Evolutionary conservation across 2,888 invertebrate species (phyloP).

Genomic region (Tanytarsus gracilentus): DNA sequence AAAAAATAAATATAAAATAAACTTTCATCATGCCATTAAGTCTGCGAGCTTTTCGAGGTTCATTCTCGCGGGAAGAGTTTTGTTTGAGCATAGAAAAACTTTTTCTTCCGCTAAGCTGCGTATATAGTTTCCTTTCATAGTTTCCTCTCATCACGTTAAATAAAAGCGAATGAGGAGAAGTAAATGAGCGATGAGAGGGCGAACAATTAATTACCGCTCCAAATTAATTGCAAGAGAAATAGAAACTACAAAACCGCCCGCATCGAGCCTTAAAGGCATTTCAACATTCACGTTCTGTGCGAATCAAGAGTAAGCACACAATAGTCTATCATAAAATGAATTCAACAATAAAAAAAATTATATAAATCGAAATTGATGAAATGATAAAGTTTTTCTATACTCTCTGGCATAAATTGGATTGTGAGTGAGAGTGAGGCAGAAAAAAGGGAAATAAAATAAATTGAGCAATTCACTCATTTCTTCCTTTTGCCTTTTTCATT

Average conservation of each 20-base stretch:
- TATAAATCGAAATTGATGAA: not conserved
- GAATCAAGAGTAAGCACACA: too few species aligned
- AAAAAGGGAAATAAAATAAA: not conserved
- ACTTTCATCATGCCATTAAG: constrained; percentile 9
- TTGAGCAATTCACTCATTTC: constrained; percentile 1
- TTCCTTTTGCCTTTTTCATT: too few species aligned
- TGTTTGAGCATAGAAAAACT: constrained; percentile 4
- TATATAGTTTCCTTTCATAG: not conserved
- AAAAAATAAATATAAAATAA: not conserved
- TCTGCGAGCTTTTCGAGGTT: not conserved
- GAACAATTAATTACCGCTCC: constrained; percentile 19
- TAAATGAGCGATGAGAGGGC: constrained; percentile 2
- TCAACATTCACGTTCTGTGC: too few species aligned
- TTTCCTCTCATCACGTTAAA: too few species aligned
- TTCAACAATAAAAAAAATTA: too few species aligned
- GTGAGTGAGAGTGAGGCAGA: too few species aligned
- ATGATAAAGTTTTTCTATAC: too few species aligned
- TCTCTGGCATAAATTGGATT: constrained; percentile 1
- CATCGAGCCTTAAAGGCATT: too few species aligned
- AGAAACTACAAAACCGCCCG: not conserved
- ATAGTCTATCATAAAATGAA: too few species aligned
- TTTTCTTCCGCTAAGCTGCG: not conserved
- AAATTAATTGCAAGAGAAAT: constrained; percentile 11
- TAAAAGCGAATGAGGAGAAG: not conserved
- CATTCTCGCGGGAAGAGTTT: constrained; percentile 3